phyloP scores from a whole-genome alignment of 1,140 invertebrate species.

The Nebria ingens region DNA sequence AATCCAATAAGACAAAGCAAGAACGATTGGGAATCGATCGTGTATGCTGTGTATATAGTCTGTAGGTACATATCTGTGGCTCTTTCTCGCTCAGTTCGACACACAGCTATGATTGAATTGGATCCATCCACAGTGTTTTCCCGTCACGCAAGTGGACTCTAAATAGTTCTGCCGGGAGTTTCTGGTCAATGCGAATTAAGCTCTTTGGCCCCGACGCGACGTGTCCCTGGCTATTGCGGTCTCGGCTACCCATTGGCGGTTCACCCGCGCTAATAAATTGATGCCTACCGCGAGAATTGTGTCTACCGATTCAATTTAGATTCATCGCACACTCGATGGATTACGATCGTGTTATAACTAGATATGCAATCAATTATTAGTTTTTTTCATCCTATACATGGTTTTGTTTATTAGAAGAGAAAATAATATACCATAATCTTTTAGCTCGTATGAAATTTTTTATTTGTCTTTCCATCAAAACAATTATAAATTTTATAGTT shows the following conservation, averaged over 20 bases:
- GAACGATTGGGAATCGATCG: neutral
- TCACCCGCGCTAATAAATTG: neutral
- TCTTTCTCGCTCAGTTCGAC: neutral
- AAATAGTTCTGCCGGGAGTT: neutral
- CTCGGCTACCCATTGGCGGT: neutral
- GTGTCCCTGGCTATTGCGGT: neutral
- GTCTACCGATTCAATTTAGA: slow-evolving; percentile 8
- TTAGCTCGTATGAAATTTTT: no score
- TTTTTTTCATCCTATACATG: neutral
- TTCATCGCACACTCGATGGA: neutral
- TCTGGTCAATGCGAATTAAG: neutral
- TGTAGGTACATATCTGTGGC: no score
- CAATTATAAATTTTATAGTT: no score
- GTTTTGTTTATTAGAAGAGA: no score
- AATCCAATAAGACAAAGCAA: neutral
- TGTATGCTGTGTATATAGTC: neutral
- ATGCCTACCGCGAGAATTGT: neutral
- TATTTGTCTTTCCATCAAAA: no score
- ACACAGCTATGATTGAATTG: neutral
- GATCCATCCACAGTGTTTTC: neutral
- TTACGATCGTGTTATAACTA: neutral
- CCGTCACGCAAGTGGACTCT: slow-evolving; percentile 1
- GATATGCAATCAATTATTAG: slow-evolving; percentile 5
- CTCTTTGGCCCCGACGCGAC: neutral
- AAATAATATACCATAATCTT: no score